Base-by-base conservation (phyloP, 1,140 invertebrate genomes). In the Musca vetustissima region DNA sequence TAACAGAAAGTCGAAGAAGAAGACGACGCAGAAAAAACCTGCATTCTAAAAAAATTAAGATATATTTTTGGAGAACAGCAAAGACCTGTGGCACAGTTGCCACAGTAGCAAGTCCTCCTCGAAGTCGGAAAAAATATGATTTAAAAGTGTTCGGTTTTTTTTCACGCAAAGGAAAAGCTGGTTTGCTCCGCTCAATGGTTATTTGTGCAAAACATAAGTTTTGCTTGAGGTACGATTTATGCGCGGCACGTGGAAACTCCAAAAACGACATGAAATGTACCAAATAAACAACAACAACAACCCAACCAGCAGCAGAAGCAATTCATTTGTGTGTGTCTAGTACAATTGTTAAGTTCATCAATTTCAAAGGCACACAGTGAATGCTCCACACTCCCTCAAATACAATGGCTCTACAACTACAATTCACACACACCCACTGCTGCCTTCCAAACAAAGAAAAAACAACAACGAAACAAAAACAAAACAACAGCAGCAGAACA, bases 161-260 rank as follows among this genome's bases (percentile, higher is more conserved):
- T 43, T 43, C 11, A 11, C 6, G 28, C 36, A 43, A 43, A 43
- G 36, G 11, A 43, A 11, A 43, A 11, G 36, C 28, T 43, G 53
- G 22, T 14, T 4, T 4, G 24, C 9, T 15, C 21, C 25, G 14
- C 53, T 0, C 4, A 15, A 24, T 24, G 22, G 19, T 25, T 24
- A 15, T 59, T 8, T 28, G 28, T n/a, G 15, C n/a, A 59, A 17
- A 52, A 52, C 17, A 52, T 17, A 59, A 28, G 14, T 59, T 28
- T 28, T 32, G 17, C 57, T 36, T 61, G 57, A 21, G 28, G 17
- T 19, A 61, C 32, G 57, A 61, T 61, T 61, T 61, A 61, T 61
- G 57, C 57, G 28, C 57, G 57, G 57, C 57, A 61, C 57, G 57
- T 61, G 57, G 57, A 61, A 61, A 36, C n/a, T 36, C 24, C 15